Base-by-base conservation (phyloP, 2,113 vertebrate genomes). In the Microtus montanus region DNA sequence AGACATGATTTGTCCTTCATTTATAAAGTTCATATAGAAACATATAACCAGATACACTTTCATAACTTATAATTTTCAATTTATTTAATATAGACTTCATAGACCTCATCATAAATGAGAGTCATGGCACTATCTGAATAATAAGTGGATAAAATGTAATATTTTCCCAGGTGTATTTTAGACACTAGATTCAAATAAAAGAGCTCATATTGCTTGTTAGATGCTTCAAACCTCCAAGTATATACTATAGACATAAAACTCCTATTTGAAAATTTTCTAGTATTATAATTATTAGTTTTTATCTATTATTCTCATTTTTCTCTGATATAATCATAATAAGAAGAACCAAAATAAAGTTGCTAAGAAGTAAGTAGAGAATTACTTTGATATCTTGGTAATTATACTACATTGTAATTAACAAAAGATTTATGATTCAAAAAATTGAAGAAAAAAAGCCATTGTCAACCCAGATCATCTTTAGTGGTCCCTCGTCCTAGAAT, bases 1-100 rank as follows among this genome's bases (percentile, higher is more conserved):
- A 92, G 92, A 89, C 38, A 96, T 92, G 96, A 94, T 88, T 95
- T 87, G 44, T 96, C 92, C 90, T 90, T 96, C 73, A 94, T 88
- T 94, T 97, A 96, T 94, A 96, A 96, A 95, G 54, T 54, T 96
- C 77, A 49, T 94, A 96, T 96, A 97, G 96, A 97, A 97, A 90
- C 92, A 97, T 89, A 96, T 71, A 82, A 38, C n/a, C n/a, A 95
- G 68, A 93, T 96, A 86, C 2, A 90, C 33, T 93, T 93, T 96
- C 95, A 96, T 64, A 95, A 94, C 91, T 94, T 95, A 94, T 5
- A 80, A 95, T 77, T 97, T 97, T 94, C 88, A 95, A 91, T 89
- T 95, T 79, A 90, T 91, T 94, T 93, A 93, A 89, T 92, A 97
- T 9, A 93, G 80, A 96, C 95, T 96, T 95, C 87, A 96, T 7